Conservation (phyloP, 2,888 invertebrate genomes). For the Cephonodes hylas region DNA sequence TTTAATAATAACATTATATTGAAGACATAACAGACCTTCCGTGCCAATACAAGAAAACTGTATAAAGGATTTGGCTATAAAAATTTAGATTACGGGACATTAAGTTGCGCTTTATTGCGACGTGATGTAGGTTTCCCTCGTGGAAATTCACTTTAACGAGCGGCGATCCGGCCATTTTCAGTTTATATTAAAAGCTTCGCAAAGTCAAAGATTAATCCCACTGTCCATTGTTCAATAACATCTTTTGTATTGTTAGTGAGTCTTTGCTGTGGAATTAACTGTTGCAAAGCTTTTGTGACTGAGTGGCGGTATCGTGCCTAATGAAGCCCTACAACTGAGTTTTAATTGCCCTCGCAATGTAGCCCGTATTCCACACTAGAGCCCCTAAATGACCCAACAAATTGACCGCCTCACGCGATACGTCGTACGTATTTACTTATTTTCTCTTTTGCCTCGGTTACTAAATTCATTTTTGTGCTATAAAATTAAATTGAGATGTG, state of each 20-base stretch:
- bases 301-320: constrained; percentile 43
- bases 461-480: neutral
- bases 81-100: constrained; percentile 37
- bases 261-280: neutral
- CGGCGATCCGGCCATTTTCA: constrained; percentile 21
- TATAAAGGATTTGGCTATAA: constrained; percentile 33
- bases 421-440: constrained; percentile 29
- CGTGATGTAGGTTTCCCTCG: constrained; percentile 36
- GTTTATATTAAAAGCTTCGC: constrained; percentile 20
- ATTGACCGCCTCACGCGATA: constrained; percentile 76
- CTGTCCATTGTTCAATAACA: neutral
- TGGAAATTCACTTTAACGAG: constrained; percentile 33
- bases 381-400: constrained; percentile 73
- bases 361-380: constrained; percentile 64
- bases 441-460: neutral
- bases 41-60: constrained; percentile 21
- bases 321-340: constrained; percentile 67
- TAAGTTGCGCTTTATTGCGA: constrained; percentile 42
- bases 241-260: constrained; percentile 2
- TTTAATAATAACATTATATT: neutral
- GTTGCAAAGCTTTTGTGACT: constrained; percentile 12
- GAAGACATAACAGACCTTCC: neutral
- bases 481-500: neutral
- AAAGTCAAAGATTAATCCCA: neutral
- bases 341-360: constrained; percentile 68